These are phyloP conservation scores for Lasioglossum baleicum DNA, from an alignment of 1,140 invertebrate species.

Conservation along the genomic window DNA sequence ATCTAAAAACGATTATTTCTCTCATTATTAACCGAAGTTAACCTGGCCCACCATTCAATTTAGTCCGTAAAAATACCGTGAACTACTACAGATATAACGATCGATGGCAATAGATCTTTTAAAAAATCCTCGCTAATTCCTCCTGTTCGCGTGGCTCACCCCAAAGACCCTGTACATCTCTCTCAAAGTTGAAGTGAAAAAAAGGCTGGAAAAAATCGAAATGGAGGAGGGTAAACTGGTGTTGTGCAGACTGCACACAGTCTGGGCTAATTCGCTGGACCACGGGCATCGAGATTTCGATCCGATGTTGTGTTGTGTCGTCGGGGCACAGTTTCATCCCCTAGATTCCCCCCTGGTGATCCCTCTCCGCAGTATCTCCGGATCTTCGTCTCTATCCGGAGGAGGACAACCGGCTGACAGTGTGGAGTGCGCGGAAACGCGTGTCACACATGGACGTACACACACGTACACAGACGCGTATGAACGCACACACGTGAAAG, in stretches of 20 bases:
- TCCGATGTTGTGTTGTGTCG: conserved; percentile 14
- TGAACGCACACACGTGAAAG: background rate
- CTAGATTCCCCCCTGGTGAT: background rate
- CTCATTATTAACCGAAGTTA: too few relatives aligned
- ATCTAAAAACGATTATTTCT: too few relatives aligned
- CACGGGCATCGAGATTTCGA: conserved; percentile 30
- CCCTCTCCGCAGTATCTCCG: conserved; percentile 5
- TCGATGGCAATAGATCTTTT: background rate
- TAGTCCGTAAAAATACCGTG: too few relatives aligned
- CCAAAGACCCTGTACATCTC: too few relatives aligned
- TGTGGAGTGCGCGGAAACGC: conserved; percentile 33
- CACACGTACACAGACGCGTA: conserved; percentile 7
- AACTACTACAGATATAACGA: background rate
- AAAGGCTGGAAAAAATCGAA: background rate
- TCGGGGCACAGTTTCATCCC: conserved; percentile 16
- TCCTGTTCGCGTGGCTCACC: background rate
- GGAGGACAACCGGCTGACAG: conserved; percentile 58
- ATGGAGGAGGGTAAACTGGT: conserved; percentile 5
- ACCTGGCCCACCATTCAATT: too few relatives aligned
- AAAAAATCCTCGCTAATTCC: background rate
- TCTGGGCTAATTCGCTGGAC: conserved; percentile 45
- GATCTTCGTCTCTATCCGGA: conserved; percentile 48
- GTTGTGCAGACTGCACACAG: conserved; percentile 10
- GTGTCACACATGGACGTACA: background rate
- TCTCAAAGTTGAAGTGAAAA: background rate